Evolutionary conservation across 2,113 vertebrate genomes (phyloP).

Genomic region (Mohoua ochrocephala): DNA sequence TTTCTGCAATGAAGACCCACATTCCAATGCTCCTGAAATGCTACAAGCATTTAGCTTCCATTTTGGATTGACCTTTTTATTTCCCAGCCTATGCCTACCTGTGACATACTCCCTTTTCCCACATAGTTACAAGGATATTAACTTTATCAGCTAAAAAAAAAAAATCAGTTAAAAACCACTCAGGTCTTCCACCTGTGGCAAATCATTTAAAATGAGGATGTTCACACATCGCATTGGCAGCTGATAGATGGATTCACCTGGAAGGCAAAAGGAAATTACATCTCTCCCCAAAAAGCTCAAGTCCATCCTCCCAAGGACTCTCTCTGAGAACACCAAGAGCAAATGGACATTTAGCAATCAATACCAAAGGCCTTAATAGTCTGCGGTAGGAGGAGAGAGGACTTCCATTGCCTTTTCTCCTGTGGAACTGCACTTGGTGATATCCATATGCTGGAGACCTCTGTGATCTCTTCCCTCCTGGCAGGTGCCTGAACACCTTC

Average conservation of each 20-base stretch:
- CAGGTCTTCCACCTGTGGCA: background rate
- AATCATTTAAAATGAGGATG: background rate
- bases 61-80: background rate
- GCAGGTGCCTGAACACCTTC: background rate
- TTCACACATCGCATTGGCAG: background rate
- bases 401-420: background rate
- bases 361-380: background rate
- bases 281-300: background rate
- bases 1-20: background rate
- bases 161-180: background rate
- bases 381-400: background rate
- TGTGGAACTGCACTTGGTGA: background rate
- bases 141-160: background rate
- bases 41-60: background rate
- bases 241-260: background rate
- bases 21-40: background rate
- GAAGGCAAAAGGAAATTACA: background rate
- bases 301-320: background rate
- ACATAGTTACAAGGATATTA: background rate
- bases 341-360: background rate
- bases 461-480: background rate
- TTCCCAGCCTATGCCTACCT: accelerated
- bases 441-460: background rate
- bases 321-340: background rate
- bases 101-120: background rate